phyloP scores from a whole-genome alignment of 2,113 vertebrate genomes.

The Cheirogaleus medius region DNA sequence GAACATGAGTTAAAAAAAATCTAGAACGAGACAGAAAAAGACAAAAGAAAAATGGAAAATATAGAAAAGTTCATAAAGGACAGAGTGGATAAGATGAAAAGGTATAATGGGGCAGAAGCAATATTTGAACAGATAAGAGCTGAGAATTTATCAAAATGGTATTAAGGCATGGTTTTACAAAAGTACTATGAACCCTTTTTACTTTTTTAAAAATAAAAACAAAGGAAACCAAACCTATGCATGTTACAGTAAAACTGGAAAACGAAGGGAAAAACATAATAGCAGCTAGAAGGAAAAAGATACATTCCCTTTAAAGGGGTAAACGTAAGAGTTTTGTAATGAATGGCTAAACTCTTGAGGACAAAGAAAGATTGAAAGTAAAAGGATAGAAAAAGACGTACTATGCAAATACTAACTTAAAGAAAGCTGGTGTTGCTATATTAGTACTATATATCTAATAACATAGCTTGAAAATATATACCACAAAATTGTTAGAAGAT shows the following conservation, averaged over 20 bases:
- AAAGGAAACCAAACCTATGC: not conserved
- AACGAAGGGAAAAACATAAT: not conserved
- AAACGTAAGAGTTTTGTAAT: not conserved
- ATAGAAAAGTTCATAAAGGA: not conserved
- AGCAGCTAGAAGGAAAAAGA: not conserved
- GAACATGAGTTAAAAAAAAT: slow-evolving; percentile 17
- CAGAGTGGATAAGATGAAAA: not conserved
- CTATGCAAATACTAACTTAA: not conserved
- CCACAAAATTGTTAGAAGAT: not conserved
- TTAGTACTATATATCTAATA: not conserved
- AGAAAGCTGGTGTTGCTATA: not conserved
- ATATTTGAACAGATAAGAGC: not conserved
- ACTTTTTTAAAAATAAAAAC: not conserved
- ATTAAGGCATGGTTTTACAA: not conserved
- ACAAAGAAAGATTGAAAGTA: not conserved
- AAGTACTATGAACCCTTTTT: not conserved
- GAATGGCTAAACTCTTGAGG: not conserved
- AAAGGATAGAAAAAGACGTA: not conserved
- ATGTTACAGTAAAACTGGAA: not conserved
- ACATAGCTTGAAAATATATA: not conserved
- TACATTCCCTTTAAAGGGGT: not conserved
- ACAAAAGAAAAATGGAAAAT: not conserved
- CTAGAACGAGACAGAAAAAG: not conserved
- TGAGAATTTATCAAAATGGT: not conserved
- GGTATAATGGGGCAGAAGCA: not conserved